A percentile compares a stretch with the other conserved stretches of the same genome.
These are phyloP conservation scores for Oscheius sp. DNA, from an alignment of 2,888 invertebrate species.

Conservation along the genomic window DNA sequence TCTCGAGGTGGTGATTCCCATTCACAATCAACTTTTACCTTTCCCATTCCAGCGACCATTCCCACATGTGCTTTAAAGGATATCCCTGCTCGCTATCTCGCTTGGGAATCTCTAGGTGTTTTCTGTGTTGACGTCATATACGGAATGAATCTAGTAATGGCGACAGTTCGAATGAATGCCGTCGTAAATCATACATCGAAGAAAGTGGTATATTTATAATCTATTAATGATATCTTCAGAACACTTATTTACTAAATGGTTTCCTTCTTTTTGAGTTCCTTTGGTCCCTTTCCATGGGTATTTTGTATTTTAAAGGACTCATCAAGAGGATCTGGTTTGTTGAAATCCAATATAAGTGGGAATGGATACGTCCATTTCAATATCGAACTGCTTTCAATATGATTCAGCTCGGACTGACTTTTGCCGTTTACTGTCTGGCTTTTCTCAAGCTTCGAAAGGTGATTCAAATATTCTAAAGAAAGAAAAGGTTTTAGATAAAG, in stretches of 20 bases:
- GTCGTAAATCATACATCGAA: background rate
- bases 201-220: background rate
- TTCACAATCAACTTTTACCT: background rate
- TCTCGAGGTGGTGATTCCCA: background rate
- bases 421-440: conserved; percentile 3
- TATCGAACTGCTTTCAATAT: conserved; percentile 1
- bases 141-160: conserved; percentile 4
- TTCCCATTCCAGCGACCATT: background rate
- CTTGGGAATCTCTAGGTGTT: conserved; percentile 14
- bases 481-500: background rate
- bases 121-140: conserved; percentile 11
- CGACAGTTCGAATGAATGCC: conserved; percentile 5
- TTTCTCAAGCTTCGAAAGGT: background rate
- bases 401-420: background rate
- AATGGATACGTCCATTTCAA: background rate
- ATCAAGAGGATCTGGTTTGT: conserved; percentile 7
- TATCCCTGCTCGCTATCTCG: background rate
- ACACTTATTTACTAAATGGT: background rate
- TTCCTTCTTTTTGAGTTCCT: background rate
- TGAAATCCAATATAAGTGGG: background rate
- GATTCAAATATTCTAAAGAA: background rate
- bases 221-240: background rate
- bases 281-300: background rate
- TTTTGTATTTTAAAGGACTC: background rate
- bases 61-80: background rate